Evolutionary conservation across 2,113 vertebrate species (phyloP).

Genomic region (Lipophrys pholis): DNA sequence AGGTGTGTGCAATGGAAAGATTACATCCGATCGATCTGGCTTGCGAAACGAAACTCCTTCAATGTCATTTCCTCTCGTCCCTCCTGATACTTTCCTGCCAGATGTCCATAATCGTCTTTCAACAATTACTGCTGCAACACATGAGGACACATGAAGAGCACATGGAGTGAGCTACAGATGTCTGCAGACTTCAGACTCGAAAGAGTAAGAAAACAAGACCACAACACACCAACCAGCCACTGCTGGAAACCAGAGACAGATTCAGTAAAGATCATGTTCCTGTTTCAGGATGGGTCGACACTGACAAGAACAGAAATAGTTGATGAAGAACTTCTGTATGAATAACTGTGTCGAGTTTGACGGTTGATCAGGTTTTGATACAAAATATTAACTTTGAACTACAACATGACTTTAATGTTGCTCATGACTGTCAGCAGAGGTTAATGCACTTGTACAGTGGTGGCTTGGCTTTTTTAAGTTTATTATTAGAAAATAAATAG

Average conservation of each 20-base stretch:
- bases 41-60: too few species aligned
- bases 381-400: too few species aligned
- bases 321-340: background rate
- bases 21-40: too few species aligned
- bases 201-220: background rate
- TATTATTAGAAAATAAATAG: too few species aligned
- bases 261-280: background rate
- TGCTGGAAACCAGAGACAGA: background rate
- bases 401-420: too few species aligned
- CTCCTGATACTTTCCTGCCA: slow-evolving; percentile 1
- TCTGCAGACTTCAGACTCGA: slow-evolving; percentile 2
- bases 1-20: background rate
- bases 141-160: background rate
- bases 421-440: too few species aligned
- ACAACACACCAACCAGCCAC: background rate
- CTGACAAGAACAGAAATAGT: background rate
- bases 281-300: background rate
- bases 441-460: too few species aligned
- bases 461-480: too few species aligned
- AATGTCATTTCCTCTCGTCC: background rate
- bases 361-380: too few species aligned
- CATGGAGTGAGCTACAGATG: slow-evolving; percentile 46
- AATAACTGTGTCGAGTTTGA: too few species aligned
- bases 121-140: background rate
- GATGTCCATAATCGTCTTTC: slow-evolving; percentile 8